A percentile compares a stretch with the other conserved stretches of the same genome.
These are phyloP conservation scores for rabbit (Oryctolagus cuniculus) DNA, from an alignment of 2,113 vertebrate genomes.

Conservation along the genomic window DNA sequence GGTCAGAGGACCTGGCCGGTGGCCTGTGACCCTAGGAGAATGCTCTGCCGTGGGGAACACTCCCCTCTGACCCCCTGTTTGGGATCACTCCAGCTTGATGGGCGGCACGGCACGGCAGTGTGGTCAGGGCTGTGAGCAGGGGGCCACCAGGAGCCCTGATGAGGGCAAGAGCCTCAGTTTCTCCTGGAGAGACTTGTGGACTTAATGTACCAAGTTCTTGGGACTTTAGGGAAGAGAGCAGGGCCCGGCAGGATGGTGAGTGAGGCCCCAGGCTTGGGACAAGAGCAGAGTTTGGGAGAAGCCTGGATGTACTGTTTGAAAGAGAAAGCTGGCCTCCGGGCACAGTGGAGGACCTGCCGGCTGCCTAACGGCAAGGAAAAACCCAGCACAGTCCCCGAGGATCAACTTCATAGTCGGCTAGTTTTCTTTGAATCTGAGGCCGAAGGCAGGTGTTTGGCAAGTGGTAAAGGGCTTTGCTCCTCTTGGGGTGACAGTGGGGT, in stretches of 20 bases:
- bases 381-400: fast-evolving
- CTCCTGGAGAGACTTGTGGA: background rate
- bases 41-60: background rate
- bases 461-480: background rate
- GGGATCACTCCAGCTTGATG: fast-evolving
- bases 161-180: fast-evolving
- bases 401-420: fast-evolving
- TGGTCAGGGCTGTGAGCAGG: background rate
- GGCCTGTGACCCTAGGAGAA: background rate
- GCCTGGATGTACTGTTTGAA: fast-evolving
- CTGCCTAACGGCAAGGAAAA: background rate
- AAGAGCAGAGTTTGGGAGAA: background rate
- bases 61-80: no score
- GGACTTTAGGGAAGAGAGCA: background rate
- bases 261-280: background rate
- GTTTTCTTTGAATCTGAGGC: no score
- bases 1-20: background rate
- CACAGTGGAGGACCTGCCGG: background rate
- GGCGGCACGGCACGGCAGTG: background rate
- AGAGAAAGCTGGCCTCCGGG: background rate
- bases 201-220: background rate
- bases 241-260: background rate
- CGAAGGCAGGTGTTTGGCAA: background rate
- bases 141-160: fast-evolving
- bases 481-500: background rate